Percentiles rank a stretch among this genome's conserved stretches.
These are phyloP conservation scores for Zonitis immaculata DNA, from an alignment of 2,888 invertebrate genomes.

Conservation along the genomic window DNA sequence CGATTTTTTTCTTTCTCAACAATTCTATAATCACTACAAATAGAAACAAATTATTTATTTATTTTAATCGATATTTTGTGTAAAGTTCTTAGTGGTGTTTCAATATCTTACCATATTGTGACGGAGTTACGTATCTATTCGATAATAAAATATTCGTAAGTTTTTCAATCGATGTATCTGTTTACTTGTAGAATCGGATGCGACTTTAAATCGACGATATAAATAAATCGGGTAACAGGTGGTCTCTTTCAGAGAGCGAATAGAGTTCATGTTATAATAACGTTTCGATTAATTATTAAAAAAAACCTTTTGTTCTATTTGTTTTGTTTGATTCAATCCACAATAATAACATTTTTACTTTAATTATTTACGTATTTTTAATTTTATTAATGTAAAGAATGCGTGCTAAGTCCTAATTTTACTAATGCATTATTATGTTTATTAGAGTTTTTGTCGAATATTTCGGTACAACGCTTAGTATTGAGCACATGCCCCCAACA, in stretches of 20 bases:
- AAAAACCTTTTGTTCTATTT: neutral
- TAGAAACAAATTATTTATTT: conserved; percentile 10
- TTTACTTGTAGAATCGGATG: conserved; percentile 1
- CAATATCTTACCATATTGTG: neutral
- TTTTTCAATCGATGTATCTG: conserved; percentile 9
- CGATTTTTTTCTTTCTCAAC: too few relatives aligned
- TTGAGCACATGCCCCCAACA: too few relatives aligned
- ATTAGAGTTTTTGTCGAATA: neutral
- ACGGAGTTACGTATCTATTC: neutral
- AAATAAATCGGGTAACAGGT: conserved; percentile 28
- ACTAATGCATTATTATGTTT: conserved; percentile 5
- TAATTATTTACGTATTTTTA: too few relatives aligned
- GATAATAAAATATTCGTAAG: conserved; percentile 8
- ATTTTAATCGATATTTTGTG: too few relatives aligned
- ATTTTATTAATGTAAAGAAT: conserved; percentile 3
- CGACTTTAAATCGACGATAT: conserved; percentile 8
- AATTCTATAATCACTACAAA: too few relatives aligned
- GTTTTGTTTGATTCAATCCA: too few relatives aligned
- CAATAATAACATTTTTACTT: too few relatives aligned
- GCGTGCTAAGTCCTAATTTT: conserved; percentile 3
- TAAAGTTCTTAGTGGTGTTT: conserved; percentile 1
- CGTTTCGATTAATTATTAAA: neutral
- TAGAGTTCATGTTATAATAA: neutral
- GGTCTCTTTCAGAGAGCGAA: conserved; percentile 13
- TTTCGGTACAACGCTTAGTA: too few relatives aligned